phyloP scores from a whole-genome alignment of 2,113 vertebrate species.

The Syngnathus floridae region DNA sequence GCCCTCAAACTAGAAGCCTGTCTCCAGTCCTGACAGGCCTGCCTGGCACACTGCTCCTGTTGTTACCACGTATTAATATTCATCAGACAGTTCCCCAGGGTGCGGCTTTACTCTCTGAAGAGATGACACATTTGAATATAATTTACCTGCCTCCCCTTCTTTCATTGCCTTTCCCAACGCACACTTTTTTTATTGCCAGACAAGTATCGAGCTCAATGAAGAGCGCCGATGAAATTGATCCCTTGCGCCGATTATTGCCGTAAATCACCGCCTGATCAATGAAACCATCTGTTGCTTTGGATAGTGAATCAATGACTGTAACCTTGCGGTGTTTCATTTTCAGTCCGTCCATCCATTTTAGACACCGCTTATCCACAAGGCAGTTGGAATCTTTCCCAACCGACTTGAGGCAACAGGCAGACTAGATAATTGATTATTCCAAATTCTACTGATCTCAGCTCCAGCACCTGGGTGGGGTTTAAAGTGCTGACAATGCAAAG shows the following conservation, averaged over 20 bases:
- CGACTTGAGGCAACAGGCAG: no score
- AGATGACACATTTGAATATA: slow-evolving; percentile 53
- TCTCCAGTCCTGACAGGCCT: slow-evolving; percentile 56
- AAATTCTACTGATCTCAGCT: no score
- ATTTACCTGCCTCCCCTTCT: slow-evolving; percentile 48
- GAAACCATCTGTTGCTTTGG: neutral
- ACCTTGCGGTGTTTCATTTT: no score
- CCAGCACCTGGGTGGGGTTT: no score
- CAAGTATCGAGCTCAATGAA: slow-evolving; percentile 29
- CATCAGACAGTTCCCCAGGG: slow-evolving; percentile 53
- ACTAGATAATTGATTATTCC: no score
- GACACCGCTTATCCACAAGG: no score
- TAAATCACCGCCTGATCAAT: slow-evolving; percentile 1
- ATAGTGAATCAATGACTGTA: no score
- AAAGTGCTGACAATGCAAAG: no score
- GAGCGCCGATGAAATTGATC: slow-evolving; percentile 12
- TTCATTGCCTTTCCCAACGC: slow-evolving; percentile 36
- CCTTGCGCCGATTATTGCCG: slow-evolving; percentile 11
- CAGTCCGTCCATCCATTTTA: no score
- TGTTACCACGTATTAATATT: slow-evolving; percentile 65
- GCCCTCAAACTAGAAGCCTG: slow-evolving; percentile 44
- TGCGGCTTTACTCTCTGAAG: slow-evolving; percentile 44
- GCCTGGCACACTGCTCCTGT: slow-evolving; percentile 41
- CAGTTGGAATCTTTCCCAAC: no score
- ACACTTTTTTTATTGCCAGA: slow-evolving; percentile 23